Conservation (phyloP, 2,888 invertebrate species). For the Endomychus coccineus region DNA sequence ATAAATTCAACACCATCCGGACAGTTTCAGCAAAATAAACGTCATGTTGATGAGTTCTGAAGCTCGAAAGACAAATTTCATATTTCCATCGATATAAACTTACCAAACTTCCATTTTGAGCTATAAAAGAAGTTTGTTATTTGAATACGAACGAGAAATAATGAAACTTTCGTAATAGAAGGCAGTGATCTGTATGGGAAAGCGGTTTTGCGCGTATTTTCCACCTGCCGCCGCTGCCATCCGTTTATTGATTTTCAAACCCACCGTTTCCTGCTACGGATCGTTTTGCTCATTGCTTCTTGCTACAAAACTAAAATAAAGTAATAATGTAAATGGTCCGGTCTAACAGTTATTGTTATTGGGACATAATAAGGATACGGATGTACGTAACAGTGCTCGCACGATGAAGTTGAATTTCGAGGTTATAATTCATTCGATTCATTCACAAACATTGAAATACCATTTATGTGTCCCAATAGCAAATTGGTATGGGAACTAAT, state of each 20-base stretch:
- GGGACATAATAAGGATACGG: too few relatives aligned
- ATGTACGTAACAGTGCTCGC: too few relatives aligned
- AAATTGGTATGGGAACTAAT: too few relatives aligned
- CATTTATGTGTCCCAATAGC: too few relatives aligned
- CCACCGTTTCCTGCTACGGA: background rate
- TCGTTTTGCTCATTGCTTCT: background rate
- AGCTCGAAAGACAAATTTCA: conserved; percentile 29
- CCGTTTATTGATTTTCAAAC: conserved; percentile 32
- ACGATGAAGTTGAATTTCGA: too few relatives aligned
- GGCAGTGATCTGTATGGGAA: conserved; percentile 35
- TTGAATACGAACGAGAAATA: conserved; percentile 40
- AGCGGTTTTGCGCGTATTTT: conserved; percentile 33
- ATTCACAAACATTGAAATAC: too few relatives aligned
- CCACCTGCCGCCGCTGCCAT: conserved; percentile 36
- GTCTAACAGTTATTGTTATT: too few relatives aligned
- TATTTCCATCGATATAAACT: conserved; percentile 31
- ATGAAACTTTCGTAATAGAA: conserved; percentile 38
- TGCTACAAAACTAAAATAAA: background rate
- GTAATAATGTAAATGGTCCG: conserved; percentile 1
- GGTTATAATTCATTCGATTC: too few relatives aligned
- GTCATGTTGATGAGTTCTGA: conserved; percentile 26
- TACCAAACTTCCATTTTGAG: conserved; percentile 31
- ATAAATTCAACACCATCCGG: too few relatives aligned
- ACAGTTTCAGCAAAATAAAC: conserved; percentile 30
- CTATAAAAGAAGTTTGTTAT: conserved; percentile 39